phyloP scores from a whole-genome alignment of 2,113 vertebrate genomes.

The zebrafish (Danio rerio) region DNA sequence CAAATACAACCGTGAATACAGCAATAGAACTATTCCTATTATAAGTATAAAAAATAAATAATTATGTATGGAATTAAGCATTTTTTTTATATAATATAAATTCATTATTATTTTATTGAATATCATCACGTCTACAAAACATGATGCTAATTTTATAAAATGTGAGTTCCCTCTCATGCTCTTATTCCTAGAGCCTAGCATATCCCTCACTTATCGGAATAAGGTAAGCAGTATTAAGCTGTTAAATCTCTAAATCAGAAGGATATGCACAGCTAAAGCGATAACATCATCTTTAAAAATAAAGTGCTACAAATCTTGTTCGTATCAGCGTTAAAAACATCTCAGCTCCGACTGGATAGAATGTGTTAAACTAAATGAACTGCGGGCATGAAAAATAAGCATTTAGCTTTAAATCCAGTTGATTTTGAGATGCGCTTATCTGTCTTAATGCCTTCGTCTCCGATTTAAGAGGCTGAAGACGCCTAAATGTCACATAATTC shows the following conservation, averaged over 20 bases:
- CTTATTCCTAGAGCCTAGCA: not conserved
- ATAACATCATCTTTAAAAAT: conserved; percentile 37
- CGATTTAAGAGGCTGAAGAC: conserved; percentile 77
- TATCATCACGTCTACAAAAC: no score
- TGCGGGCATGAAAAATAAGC: conserved; percentile 48
- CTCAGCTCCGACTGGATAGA: conserved; percentile 17
- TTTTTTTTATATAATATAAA: no score
- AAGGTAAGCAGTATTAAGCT: conserved; percentile 12
- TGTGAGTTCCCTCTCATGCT: not conserved
- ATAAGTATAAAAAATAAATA: no score
- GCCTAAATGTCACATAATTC: conserved; percentile 76
- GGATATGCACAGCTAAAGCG: conserved; percentile 24
- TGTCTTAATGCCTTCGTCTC: conserved; percentile 67
- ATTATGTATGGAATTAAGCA: no score
- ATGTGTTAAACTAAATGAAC: conserved; percentile 31
- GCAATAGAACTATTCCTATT: no score
- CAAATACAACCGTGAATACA: no score
- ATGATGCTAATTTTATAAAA: no score
- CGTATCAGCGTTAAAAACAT: conserved; percentile 28
- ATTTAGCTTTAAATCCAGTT: conserved; percentile 54
- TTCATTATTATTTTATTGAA: no score
- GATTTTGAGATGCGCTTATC: conserved; percentile 71
- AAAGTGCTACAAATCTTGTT: conserved; percentile 13
- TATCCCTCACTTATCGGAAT: not conserved
- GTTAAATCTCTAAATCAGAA: conserved; percentile 37